phyloP scores from a whole-genome alignment of 2,797 vertebrate genomes.

The Coregonus ussuriensis region DNA sequence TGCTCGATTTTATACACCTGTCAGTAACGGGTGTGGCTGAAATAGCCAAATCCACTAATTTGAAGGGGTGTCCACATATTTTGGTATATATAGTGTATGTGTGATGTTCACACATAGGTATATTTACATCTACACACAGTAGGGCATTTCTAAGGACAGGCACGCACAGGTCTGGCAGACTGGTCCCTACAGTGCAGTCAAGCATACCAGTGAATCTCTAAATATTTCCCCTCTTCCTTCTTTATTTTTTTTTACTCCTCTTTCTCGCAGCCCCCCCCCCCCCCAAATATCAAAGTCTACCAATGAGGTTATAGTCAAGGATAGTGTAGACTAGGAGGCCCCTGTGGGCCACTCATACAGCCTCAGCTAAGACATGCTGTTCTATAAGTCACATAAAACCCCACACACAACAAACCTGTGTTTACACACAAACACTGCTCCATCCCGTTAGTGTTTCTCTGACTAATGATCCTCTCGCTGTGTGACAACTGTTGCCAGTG shows the following conservation, averaged over 20 bases:
- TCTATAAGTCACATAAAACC: background rate
- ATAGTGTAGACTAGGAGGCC: conserved; percentile 29
- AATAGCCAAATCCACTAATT: too few species aligned
- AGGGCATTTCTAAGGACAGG: too few species aligned
- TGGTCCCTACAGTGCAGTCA: conserved; percentile 40
- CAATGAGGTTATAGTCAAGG: conserved; percentile 41
- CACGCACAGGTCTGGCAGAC: conserved; percentile 12
- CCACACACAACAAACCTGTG: too few species aligned
- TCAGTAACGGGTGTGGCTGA: too few species aligned
- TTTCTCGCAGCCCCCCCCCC: conserved; percentile 26
- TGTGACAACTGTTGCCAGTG: background rate
- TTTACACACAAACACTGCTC: background rate
- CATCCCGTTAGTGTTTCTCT: background rate
- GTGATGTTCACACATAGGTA: conserved; percentile 19
- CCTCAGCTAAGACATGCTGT: conserved; percentile 17
- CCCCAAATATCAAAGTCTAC: conserved; percentile 36
- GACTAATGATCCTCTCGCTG: background rate
- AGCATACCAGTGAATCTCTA: conserved; percentile 33
- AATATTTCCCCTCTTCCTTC: conserved; percentile 10
- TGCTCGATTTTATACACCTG: too few species aligned
- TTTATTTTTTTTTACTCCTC: conserved; percentile 23
- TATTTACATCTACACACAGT: background rate
- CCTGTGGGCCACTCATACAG: conserved; percentile 48
- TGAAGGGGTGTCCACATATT: too few species aligned
- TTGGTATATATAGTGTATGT: background rate